Evolutionary conservation across 2,888 invertebrate genomes (phyloP).

Genomic region (Anagyrus pseudococci): DNA sequence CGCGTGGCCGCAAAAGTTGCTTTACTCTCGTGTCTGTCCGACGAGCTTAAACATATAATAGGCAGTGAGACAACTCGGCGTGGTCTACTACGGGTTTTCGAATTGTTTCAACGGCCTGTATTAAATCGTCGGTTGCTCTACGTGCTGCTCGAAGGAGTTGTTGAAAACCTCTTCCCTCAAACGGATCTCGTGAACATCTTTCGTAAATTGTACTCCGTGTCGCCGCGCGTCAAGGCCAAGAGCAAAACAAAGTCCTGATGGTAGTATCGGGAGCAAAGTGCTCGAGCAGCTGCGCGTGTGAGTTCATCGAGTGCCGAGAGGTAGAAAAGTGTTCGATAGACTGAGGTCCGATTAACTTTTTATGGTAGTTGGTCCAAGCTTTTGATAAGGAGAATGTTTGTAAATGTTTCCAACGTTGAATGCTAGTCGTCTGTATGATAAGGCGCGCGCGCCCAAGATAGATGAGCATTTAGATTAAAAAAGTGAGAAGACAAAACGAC

Average conservation of each 20-base stretch:
- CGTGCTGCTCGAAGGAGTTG: slow-evolving; percentile 82
- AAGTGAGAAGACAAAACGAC: not conserved
- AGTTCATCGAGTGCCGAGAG: not conserved
- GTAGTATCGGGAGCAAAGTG: slow-evolving; percentile 33
- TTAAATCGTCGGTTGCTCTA: slow-evolving; percentile 84
- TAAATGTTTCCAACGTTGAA: too few species aligned
- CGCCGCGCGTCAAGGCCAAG: slow-evolving; percentile 60
- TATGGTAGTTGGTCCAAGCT: not conserved
- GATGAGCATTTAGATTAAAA: too few species aligned
- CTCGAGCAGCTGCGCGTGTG: not conserved
- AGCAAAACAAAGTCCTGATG: slow-evolving; percentile 49
- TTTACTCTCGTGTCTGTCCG: slow-evolving; percentile 83
- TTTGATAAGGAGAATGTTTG: not conserved
- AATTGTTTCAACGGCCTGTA: slow-evolving; percentile 84
- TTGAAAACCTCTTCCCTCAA: slow-evolving; percentile 80
- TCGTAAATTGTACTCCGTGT: slow-evolving; percentile 75
- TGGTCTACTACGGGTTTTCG: slow-evolving; percentile 84
- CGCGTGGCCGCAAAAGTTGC: slow-evolving; percentile 87
- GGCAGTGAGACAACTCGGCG: slow-evolving; percentile 87
- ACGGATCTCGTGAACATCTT: slow-evolving; percentile 77
- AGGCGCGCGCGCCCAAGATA: too few species aligned
- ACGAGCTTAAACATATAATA: slow-evolving; percentile 88
- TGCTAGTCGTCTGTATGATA: too few species aligned
- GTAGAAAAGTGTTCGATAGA: not conserved
- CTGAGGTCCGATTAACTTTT: not conserved